Evolutionary conservation across 2,113 vertebrate species (phyloP).

Genomic region (Eulemur rufifrons): DNA sequence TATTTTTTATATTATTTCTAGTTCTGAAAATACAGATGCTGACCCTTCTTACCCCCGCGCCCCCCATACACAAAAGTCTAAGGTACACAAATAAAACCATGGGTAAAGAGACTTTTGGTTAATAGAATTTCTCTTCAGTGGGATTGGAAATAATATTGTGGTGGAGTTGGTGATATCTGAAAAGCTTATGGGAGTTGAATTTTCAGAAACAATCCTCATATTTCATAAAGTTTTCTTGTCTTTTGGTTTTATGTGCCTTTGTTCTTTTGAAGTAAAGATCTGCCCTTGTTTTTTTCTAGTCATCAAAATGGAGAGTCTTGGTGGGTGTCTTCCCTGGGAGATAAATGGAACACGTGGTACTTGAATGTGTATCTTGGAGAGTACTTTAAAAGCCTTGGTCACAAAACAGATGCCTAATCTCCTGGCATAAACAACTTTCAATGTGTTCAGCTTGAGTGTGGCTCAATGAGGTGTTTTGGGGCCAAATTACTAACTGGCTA

Average conservation of each 20-base stretch:
- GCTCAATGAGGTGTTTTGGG: not conserved
- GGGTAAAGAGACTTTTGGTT: not conserved
- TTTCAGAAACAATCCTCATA: not conserved
- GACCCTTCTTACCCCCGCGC: not conserved
- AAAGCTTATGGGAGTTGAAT: not conserved
- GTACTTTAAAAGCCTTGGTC: not conserved
- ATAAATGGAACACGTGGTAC: not conserved
- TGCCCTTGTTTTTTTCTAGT: not conserved
- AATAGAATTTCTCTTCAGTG: not conserved
- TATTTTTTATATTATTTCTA: not conserved
- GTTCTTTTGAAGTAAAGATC: not conserved
- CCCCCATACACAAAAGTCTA: not conserved
- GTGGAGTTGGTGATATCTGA: not conserved
- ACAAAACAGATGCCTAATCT: not conserved
- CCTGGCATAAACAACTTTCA: not conserved
- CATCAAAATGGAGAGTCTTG: not conserved
- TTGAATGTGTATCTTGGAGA: not conserved
- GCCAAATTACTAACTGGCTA: not conserved
- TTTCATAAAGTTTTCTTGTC: not conserved
- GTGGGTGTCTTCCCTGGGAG: not conserved
- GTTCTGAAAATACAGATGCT: not conserved
- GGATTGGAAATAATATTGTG: not conserved
- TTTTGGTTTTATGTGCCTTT: not conserved
- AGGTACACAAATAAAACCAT: not conserved
- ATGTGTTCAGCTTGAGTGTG: not conserved